Evolutionary conservation across 2,113 vertebrate species (phyloP), one percentile per base, ranked within the genome.

Genomic region (Calypte anna): DNA sequence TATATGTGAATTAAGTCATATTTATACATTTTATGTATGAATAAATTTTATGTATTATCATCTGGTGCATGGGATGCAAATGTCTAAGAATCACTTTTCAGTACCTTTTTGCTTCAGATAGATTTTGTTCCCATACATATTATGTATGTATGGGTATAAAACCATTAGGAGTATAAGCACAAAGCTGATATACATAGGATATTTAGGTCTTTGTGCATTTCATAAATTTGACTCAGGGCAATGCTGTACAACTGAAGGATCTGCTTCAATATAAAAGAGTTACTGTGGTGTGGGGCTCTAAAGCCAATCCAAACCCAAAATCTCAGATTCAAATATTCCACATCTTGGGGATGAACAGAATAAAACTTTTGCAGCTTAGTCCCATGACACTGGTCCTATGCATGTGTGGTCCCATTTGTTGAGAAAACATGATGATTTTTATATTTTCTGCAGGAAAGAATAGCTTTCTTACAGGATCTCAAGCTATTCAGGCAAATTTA

Each of bases 321-420:
- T 70, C 73, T 67, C 59, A 82, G 33, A 94, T 55, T 25, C 43
- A 95, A 90, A 70, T 67, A 88, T 59, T 90, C 67, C 72, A 86
- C 33, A 80, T 75, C 69, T 80, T 55, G 25, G 30, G 22, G 43
- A 61, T 69, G 91, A 92, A 91, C 33, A 79, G 46, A 89, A 79
- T 38, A 50, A 2, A 5, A 68, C 18, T 92, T 84, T 9, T 46
- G 55, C 80, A 78, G 91, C 62, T 91, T 79, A 82, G 78, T 77
- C 75, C 57, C 75, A 85, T 86, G 58, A 96, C 50, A 79, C 40
- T 38, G 82, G 53, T 28, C n/a, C 44, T 82, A 79, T 66, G 46
- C 40, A 64, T 73, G 82, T 90, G 91, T 82, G 93, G 94, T 90
- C 87, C 25, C 21, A 66, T 76, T 92, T 79, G 38, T 94, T 82